phyloP scores from a whole-genome alignment of 2,113 vertebrate genomes.

The Erpornis zantholeuca region DNA sequence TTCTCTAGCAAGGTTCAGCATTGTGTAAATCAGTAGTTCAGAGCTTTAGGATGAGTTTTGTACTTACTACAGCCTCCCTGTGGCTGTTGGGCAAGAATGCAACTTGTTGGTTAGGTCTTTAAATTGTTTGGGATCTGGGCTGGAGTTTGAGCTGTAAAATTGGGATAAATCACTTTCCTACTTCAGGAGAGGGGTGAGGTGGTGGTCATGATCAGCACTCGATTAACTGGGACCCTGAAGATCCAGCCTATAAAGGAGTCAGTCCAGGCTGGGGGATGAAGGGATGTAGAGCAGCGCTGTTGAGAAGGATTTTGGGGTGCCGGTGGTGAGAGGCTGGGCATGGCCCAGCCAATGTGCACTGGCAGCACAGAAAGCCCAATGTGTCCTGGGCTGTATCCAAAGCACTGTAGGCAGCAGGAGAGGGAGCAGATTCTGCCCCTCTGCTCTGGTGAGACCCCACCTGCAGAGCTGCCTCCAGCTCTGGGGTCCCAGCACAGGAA shows the following conservation, averaged over 20 bases:
- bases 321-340: not conserved
- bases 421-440: not conserved
- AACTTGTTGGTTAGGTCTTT: not conserved
- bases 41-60: not conserved
- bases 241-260: not conserved
- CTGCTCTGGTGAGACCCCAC: not conserved
- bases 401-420: not conserved
- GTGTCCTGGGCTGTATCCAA: not conserved
- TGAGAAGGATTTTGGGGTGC: not conserved
- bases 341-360: not conserved
- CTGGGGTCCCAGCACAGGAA: not conserved
- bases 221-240: not conserved
- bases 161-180: not conserved
- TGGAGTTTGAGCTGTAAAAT: not conserved
- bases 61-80: not conserved
- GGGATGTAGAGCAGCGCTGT: not conserved
- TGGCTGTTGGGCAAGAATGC: not conserved
- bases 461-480: not conserved
- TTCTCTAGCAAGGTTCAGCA: not conserved
- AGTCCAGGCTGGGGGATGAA: not conserved
- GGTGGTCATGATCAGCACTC: not conserved
- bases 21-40: not conserved
- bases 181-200: not conserved
- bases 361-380: not conserved
- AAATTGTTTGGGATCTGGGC: not conserved